phyloP scores from a whole-genome alignment of 2,888 invertebrate species.

The Seira sanloemensis region DNA sequence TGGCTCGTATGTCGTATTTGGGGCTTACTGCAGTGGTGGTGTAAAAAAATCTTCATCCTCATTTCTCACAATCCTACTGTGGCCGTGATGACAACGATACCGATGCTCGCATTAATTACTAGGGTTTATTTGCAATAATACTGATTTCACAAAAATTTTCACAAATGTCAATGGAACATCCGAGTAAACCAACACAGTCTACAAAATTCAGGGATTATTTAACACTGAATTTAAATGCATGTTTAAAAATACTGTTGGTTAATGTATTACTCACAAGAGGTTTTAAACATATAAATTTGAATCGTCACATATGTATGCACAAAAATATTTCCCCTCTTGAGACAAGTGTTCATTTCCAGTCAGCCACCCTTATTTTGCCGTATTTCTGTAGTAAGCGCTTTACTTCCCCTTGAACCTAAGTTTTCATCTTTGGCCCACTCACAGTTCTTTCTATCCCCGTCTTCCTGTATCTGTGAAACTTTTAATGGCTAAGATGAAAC shows the following conservation, averaged over 20 bases:
- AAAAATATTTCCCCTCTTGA: background rate
- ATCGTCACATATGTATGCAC: background rate
- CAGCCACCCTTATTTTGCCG: background rate
- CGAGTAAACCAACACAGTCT: background rate
- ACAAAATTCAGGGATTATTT: background rate
- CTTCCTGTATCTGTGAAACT: background rate
- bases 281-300: too few relatives aligned
- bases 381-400: background rate
- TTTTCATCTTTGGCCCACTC: background rate
- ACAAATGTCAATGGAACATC: background rate
- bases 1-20: background rate
- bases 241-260: too few relatives aligned
- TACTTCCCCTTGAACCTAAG: conserved; percentile 1
- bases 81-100: background rate
- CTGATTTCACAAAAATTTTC: background rate
- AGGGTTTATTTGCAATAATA: too few relatives aligned
- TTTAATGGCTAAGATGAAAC: background rate
- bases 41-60: background rate
- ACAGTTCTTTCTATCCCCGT: background rate
- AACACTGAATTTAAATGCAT: background rate
- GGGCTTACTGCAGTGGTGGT: background rate
- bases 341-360: background rate
- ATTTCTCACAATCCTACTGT: background rate
- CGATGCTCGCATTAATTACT: conserved; percentile 5
- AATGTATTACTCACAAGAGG: too few relatives aligned